Conservation (phyloP, 1,140 invertebrate species). For the Oryctes rhinoceros region DNA sequence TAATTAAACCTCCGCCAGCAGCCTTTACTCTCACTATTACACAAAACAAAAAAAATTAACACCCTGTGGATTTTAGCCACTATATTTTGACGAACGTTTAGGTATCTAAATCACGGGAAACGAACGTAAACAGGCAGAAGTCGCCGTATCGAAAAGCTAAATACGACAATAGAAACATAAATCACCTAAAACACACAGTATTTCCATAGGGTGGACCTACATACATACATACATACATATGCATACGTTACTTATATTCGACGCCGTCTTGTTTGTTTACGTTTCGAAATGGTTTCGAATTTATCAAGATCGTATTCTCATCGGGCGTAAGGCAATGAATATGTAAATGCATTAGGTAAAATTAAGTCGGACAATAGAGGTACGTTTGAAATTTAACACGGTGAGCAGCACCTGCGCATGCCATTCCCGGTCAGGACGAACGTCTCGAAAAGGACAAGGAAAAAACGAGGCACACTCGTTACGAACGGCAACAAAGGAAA, state of each 20-base stretch:
- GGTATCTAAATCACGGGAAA: too few relatives aligned
- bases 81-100: too few relatives aligned
- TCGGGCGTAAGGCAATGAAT: conserved; percentile 8
- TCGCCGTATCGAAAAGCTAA: too few relatives aligned
- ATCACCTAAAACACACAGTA: too few relatives aligned
- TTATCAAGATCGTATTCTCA: conserved; percentile 28
- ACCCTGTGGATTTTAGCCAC: too few relatives aligned
- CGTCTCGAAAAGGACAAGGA: neutral
- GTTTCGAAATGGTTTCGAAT: conserved; percentile 28
- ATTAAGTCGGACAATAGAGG: conserved; percentile 26
- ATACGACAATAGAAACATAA: too few relatives aligned
- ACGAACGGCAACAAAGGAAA: conserved; percentile 22
- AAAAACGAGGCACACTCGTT: neutral
- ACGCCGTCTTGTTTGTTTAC: conserved; percentile 24
- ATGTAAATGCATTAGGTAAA: conserved; percentile 31
- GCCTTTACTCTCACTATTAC: too few relatives aligned
- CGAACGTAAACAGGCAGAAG: too few relatives aligned
- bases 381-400: conserved; percentile 33
- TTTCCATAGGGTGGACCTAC: too few relatives aligned
- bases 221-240: too few relatives aligned
- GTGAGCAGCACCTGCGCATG: conserved; percentile 26
- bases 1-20: too few relatives aligned
- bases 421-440: conserved; percentile 28
- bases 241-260: neutral
- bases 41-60: too few relatives aligned